These are phyloP conservation scores for Melanaphis sacchari DNA, from an alignment of 1,140 invertebrate species.

Conservation along the genomic window DNA sequence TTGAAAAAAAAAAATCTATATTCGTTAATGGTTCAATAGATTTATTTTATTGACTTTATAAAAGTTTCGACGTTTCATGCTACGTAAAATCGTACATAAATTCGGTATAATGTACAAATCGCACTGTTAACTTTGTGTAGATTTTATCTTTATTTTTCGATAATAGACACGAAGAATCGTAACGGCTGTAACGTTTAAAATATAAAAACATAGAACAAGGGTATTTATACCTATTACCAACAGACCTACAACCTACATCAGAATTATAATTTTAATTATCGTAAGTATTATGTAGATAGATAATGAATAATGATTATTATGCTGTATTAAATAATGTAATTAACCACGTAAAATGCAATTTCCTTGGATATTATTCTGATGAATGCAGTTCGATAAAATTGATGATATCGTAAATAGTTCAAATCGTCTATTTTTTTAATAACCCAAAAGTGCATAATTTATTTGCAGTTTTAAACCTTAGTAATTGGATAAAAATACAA, in stretches of 20 bases:
- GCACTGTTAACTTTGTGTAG: background rate
- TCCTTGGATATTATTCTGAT: background rate
- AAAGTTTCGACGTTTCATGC: background rate
- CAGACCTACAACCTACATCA: background rate
- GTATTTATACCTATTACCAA: background rate
- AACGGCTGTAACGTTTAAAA: background rate
- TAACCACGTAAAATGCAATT: background rate
- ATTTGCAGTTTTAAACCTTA: background rate
- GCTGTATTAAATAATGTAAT: too few relatives aligned
- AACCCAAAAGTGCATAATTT: too few relatives aligned
- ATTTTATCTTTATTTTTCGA: background rate
- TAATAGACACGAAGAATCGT: background rate
- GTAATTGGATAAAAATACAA: background rate
- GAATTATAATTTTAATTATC: background rate
- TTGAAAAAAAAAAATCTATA: background rate
- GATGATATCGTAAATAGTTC: too few relatives aligned
- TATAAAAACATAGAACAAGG: background rate
- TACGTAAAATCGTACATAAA: background rate
- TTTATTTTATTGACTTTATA: slow-evolving; percentile 17
- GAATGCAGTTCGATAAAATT: too few relatives aligned
- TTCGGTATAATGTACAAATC: background rate
- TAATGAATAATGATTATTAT: too few relatives aligned
- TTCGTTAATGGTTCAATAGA: background rate
- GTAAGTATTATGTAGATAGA: background rate
- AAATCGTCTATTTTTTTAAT: too few relatives aligned